Evolutionary conservation across 37 sponge, comb jelly and placozoan genomes (phyloP).

Genomic region (Spongia lamella): DNA sequence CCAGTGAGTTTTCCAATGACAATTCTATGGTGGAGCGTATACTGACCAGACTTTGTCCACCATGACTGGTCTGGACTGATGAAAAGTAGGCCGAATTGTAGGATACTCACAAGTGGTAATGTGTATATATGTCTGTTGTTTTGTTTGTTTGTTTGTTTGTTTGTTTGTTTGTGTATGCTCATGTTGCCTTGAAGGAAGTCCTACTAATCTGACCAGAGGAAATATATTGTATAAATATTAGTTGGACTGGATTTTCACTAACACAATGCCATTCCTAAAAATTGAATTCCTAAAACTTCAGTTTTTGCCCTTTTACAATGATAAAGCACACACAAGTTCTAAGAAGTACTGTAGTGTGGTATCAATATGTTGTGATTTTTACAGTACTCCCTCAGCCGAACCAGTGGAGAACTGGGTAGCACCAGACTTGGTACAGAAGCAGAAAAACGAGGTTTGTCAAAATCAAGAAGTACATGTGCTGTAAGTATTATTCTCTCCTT

Average conservation of each 20-base stretch:
- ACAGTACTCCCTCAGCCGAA: too few relatives aligned
- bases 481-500: not conserved
- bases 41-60: not conserved
- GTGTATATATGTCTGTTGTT: not conserved
- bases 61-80: slow-evolving; percentile 11
- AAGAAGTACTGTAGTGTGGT: too few relatives aligned
- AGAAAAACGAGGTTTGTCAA: slow-evolving; percentile 19
- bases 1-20: not conserved
- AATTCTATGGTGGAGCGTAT: not conserved
- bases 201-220: not conserved
- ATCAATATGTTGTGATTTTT: too few relatives aligned
- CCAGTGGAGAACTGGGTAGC: too few relatives aligned
- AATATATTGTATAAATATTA: not conserved
- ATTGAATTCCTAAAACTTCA: too few relatives aligned
- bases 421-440: not conserved
- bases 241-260: too few relatives aligned
- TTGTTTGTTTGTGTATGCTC: not conserved
- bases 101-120: slow-evolving; percentile 1
- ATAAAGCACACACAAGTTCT: too few relatives aligned
- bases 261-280: too few relatives aligned
- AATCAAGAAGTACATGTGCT: not conserved
- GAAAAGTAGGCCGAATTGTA: slow-evolving; percentile 34
- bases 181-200: not conserved
- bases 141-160: not conserved
- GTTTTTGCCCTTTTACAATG: too few relatives aligned